Percentiles rank a stretch among this genome's conserved stretches.
phyloP scores from a whole-genome alignment of 2,797 vertebrate species.

The Pteropus rufus region DNA sequence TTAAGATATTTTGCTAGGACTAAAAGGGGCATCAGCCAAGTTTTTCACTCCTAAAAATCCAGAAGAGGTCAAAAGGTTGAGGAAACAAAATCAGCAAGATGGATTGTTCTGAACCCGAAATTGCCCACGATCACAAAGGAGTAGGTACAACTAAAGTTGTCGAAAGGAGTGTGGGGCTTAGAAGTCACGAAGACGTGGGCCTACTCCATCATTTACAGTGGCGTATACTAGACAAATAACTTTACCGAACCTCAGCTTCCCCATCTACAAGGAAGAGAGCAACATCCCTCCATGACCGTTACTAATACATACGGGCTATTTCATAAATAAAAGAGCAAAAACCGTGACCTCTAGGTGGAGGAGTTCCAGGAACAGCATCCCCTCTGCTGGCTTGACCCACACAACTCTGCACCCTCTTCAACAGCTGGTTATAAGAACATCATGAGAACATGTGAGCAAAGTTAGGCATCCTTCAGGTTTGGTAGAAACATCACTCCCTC shows the following conservation, averaged over 20 bases:
- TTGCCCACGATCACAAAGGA: neutral
- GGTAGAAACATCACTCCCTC: neutral
- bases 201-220: neutral
- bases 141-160: neutral
- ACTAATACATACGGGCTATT: neutral
- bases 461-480: neutral
- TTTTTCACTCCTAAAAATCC: constrained; percentile 49
- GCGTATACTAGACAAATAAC: neutral
- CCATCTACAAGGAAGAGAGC: neutral
- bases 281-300: neutral
- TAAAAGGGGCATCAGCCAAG: neutral
- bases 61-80: neutral
- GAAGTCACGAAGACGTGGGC: neutral
- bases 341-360: neutral
- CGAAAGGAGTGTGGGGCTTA: neutral
- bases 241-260: neutral
- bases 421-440: neutral
- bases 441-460: neutral
- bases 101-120: neutral
- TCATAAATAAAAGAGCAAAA: neutral
- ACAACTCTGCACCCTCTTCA: neutral
- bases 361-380: neutral
- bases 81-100: neutral
- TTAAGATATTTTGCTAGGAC: neutral
- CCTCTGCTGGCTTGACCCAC: neutral